Percentiles rank a stretch among this genome's conserved stretches.
Conservation (phyloP, 1,140 invertebrate genomes). For the Piezodorus guildinii region DNA sequence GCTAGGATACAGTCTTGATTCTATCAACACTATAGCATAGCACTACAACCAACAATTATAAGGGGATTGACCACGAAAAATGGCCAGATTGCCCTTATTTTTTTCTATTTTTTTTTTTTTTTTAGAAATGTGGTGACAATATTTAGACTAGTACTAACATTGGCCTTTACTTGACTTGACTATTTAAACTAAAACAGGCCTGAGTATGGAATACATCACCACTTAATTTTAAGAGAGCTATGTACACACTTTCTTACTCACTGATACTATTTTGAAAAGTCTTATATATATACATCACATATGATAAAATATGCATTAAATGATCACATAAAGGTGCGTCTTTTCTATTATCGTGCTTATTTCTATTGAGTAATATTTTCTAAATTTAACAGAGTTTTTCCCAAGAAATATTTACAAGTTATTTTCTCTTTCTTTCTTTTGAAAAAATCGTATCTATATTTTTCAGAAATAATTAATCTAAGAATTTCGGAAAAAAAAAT, state of each 20-base stretch:
- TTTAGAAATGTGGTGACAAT: neutral
- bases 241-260: no score
- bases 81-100: no score
- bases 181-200: neutral
- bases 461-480: neutral
- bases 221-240: neutral
- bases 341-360: neutral
- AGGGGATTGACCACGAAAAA: no score
- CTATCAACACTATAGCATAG: no score
- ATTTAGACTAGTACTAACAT: slow-evolving; percentile 4
- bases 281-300: no score
- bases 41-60: no score
- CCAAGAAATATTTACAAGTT: neutral
- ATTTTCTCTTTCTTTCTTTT: neutral
- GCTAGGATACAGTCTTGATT: no score
- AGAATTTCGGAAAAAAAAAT: neutral
- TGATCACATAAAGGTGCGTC: neutral
- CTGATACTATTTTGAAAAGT: no score
- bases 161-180: neutral
- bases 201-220: neutral
- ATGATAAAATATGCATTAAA: no score
- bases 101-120: no score
- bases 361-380: neutral
- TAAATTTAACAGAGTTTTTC: neutral
- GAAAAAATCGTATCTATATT: neutral